Conservation (phyloP, 2,797 vertebrate genomes). For the Rhabdophis nuchalis region DNA sequence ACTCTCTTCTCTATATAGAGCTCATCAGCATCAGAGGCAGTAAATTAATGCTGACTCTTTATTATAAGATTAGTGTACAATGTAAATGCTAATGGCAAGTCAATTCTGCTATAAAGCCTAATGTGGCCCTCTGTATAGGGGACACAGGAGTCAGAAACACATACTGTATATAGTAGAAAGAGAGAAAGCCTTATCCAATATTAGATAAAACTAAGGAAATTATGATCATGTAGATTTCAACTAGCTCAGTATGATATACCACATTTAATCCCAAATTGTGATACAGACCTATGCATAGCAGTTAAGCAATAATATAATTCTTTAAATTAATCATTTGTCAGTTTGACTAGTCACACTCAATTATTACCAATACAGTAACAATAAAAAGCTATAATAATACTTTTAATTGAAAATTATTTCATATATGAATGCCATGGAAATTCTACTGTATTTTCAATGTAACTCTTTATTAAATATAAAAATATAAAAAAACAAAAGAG, state of each 20-base stretch:
- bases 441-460: not conserved
- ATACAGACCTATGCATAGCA: not conserved
- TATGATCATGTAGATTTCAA: not conserved
- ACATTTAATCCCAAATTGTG: not conserved
- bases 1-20: constrained; percentile 24
- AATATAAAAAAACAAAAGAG: not conserved
- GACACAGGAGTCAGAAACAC: constrained; percentile 47
- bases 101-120: constrained; percentile 46
- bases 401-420: not conserved
- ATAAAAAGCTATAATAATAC: not conserved
- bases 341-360: not conserved
- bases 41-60: constrained; percentile 67
- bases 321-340: not conserved
- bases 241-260: not conserved
- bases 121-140: constrained; percentile 51
- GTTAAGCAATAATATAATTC: not conserved
- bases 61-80: constrained; percentile 58
- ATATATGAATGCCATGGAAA: not conserved
- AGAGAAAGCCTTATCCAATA: not conserved
- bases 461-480: not conserved
- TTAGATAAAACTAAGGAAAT: not conserved
- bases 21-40: constrained; percentile 41
- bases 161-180: not conserved
- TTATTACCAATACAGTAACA: not conserved
- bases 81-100: constrained; percentile 68